Evolutionary conservation across 2,888 invertebrate genomes (phyloP).

Genomic region (Lordiphosa andalusiaca): DNA sequence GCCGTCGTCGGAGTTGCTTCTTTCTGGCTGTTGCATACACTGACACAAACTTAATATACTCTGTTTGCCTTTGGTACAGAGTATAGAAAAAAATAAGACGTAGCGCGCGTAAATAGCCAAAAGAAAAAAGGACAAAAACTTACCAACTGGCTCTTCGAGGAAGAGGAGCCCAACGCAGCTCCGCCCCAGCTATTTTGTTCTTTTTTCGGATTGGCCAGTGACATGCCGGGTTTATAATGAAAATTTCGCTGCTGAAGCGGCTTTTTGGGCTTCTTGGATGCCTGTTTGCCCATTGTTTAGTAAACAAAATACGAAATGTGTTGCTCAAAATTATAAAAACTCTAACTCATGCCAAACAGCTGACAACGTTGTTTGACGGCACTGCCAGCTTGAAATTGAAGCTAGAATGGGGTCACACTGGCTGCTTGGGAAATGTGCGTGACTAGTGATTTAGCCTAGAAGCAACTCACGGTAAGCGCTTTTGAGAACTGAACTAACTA

Average conservation of each 20-base stretch:
- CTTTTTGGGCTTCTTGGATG: not conserved
- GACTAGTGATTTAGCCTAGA: no score
- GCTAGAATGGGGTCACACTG: not conserved
- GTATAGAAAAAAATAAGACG: no score
- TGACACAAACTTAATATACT: no score
- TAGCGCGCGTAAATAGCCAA: slow-evolving; percentile 18
- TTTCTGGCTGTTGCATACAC: no score
- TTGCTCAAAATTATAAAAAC: not conserved
- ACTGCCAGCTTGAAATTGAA: not conserved
- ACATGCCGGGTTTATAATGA: not conserved
- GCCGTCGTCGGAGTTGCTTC: no score
- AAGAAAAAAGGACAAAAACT: not conserved
- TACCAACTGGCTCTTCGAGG: slow-evolving; percentile 1
- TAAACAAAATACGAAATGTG: not conserved
- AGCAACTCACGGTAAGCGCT: no score
- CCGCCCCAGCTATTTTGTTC: not conserved
- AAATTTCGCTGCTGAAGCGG: not conserved
- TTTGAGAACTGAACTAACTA: no score
- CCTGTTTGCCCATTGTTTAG: slow-evolving; percentile 3
- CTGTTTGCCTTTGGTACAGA: no score
- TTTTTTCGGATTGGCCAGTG: not conserved
- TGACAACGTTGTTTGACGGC: not conserved
- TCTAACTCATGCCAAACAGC: slow-evolving; percentile 3
- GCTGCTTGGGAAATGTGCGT: no score
- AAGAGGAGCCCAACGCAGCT: not conserved